Conservation (phyloP, 2,797 vertebrate species). For the Bothrops alternatus region DNA sequence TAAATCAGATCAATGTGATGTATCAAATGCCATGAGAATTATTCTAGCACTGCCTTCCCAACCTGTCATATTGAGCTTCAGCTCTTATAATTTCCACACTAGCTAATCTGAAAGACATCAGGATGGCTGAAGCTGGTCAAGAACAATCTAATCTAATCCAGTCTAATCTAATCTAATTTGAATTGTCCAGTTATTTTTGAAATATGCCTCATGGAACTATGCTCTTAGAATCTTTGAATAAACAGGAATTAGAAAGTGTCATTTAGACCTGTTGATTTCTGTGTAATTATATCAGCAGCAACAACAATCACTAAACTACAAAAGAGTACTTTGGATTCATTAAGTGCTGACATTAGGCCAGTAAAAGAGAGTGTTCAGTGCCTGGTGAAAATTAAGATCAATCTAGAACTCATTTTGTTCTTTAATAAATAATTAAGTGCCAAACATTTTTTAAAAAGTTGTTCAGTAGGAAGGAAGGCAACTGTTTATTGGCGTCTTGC, state of each 20-base stretch:
- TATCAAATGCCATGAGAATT: neutral
- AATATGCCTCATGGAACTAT: neutral
- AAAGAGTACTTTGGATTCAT: neutral
- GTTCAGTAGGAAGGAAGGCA: neutral
- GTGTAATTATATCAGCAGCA: neutral
- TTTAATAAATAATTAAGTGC: neutral
- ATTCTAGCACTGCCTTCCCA: neutral
- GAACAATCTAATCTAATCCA: neutral
- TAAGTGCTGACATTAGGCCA: neutral
- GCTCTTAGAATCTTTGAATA: neutral
- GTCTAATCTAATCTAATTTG: neutral
- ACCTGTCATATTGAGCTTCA: neutral
- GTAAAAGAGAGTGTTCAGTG: neutral
- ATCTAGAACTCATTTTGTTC: neutral
- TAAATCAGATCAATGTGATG: neutral
- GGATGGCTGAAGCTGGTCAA: neutral
- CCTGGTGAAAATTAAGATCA: neutral
- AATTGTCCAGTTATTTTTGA: neutral
- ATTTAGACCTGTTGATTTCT: neutral
- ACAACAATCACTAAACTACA: too few species aligned
- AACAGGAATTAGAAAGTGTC: neutral
- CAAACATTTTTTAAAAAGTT: neutral
- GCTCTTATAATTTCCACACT: neutral
- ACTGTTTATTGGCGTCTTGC: neutral
- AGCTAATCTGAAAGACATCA: neutral